phyloP scores from a whole-genome alignment of 2,888 invertebrate genomes.

The Dascillus cervinus region DNA sequence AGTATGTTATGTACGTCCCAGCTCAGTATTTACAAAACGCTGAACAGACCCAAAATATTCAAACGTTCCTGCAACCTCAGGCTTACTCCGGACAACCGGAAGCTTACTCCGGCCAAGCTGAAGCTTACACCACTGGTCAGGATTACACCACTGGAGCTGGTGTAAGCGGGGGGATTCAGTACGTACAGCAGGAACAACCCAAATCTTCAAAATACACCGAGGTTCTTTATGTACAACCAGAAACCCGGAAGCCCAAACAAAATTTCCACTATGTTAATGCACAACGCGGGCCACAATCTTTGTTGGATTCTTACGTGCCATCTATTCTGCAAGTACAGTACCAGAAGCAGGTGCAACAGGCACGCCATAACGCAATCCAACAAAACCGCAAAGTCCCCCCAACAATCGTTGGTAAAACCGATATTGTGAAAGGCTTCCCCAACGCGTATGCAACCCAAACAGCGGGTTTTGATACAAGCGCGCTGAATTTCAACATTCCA shows the following conservation, averaged over 20 bases:
- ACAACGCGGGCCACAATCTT: slow-evolving; percentile 39
- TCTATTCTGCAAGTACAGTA: slow-evolving; percentile 35
- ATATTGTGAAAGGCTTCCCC: too few relatives aligned
- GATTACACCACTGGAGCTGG: too few relatives aligned
- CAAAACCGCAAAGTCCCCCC: slow-evolving; percentile 14
- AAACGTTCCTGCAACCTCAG: slow-evolving; percentile 5
- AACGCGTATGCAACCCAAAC: too few relatives aligned
- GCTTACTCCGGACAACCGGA: neutral
- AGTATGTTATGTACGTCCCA: slow-evolving; percentile 35
- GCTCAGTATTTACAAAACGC: slow-evolving; percentile 12
- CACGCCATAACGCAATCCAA: slow-evolving; percentile 43
- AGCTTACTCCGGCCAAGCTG: too few relatives aligned
- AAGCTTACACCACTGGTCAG: too few relatives aligned
- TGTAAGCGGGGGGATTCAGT: too few relatives aligned
- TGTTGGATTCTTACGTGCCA: slow-evolving; percentile 47
- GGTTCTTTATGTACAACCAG: slow-evolving; percentile 10
- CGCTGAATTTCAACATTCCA: too few relatives aligned
- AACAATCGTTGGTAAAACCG: too few relatives aligned
- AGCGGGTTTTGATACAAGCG: too few relatives aligned
- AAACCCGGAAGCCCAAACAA: slow-evolving; percentile 5
- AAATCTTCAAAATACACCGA: slow-evolving; percentile 6
- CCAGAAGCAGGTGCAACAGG: slow-evolving; percentile 29
- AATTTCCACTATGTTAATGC: neutral
- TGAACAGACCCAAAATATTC: slow-evolving; percentile 10
- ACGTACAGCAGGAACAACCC: slow-evolving; percentile 1